These are phyloP conservation scores for Datnioides undecimradiatus DNA, from an alignment of 2,113 vertebrate species.

Conservation along the genomic window DNA sequence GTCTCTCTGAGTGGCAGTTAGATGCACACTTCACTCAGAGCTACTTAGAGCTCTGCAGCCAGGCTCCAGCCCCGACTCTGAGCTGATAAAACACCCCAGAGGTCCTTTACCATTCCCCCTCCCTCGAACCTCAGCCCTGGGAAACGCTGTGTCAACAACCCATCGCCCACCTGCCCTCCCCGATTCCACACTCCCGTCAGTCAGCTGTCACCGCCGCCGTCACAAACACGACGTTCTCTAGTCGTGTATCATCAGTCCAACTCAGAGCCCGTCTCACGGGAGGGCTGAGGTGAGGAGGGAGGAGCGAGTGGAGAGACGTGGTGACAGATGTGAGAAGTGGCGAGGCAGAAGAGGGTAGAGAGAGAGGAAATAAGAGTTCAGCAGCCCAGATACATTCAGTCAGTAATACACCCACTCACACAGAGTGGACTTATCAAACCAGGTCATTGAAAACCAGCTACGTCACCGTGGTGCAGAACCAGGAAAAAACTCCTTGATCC, in stretches of 20 bases:
- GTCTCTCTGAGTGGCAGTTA: conserved; percentile 15
- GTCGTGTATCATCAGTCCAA: conserved; percentile 13
- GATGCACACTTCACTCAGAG: conserved; percentile 8
- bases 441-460: conserved; percentile 42
- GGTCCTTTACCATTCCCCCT: conserved; percentile 17
- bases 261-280: background rate
- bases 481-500: conserved; percentile 36
- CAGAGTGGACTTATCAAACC: conserved; percentile 38
- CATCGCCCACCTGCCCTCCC: conserved; percentile 41
- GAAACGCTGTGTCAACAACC: conserved; percentile 47
- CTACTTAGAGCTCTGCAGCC: background rate
- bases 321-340: conserved; percentile 47
- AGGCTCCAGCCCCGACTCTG: background rate
- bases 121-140: background rate
- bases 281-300: conserved; percentile 8
- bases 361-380: conserved; percentile 15
- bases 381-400: conserved; percentile 21
- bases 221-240: conserved; percentile 18
- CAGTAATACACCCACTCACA: conserved; percentile 19
- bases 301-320: background rate
- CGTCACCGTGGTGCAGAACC: conserved; percentile 36
- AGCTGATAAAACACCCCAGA: conserved; percentile 13
- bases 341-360: conserved; percentile 19
- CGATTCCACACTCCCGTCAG: conserved; percentile 35
- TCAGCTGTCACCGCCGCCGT: conserved; percentile 47